A percentile compares a stretch with the other conserved stretches of the same genome.
Evolutionary conservation across 2,888 invertebrate species (phyloP).

Genomic region (Hemithea aestivaria): DNA sequence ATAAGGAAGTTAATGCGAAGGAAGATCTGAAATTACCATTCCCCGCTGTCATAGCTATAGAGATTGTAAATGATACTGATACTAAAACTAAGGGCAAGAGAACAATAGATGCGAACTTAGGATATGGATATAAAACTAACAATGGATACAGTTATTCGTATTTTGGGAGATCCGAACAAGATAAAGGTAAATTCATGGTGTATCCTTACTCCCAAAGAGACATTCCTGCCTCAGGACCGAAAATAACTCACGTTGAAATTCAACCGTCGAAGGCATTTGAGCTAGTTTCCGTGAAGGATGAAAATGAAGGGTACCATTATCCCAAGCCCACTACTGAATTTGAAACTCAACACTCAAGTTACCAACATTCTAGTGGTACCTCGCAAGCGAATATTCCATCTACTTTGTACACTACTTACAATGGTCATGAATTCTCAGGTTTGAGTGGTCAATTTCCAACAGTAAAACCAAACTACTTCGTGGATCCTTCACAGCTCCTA

Average conservation of each 20-base stretch:
- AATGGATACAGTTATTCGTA: slow-evolving; percentile 72
- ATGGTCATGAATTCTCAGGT: slow-evolving; percentile 65
- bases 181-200: slow-evolving; percentile 80
- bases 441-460: slow-evolving; percentile 66
- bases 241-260: slow-evolving; percentile 71
- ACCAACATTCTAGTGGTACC: slow-evolving; percentile 24
- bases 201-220: slow-evolving; percentile 86
- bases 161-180: slow-evolving; percentile 65
- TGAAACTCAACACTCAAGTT: slow-evolving; percentile 42
- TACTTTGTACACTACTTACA: slow-evolving; percentile 69
- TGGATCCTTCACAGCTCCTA: slow-evolving; percentile 63
- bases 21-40: slow-evolving; percentile 35
- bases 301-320: slow-evolving; percentile 52
- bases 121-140: slow-evolving; percentile 82
- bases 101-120: slow-evolving; percentile 85
- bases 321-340: slow-evolving; percentile 52
- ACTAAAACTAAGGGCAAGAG: slow-evolving; percentile 77
- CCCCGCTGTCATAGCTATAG: slow-evolving; percentile 80
- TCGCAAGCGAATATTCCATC: slow-evolving; percentile 35
- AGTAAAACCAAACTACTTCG: slow-evolving; percentile 71
- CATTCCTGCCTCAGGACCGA: slow-evolving; percentile 60
- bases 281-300: slow-evolving; percentile 58
- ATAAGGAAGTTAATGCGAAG: slow-evolving; percentile 30
- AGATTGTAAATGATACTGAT: slow-evolving; percentile 79
- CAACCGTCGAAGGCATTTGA: slow-evolving; percentile 79